A percentile compares a stretch with the other conserved stretches of the same genome.
These are phyloP conservation scores for Sterna hirundo DNA, from an alignment of 2,113 vertebrate genomes.

Conservation along the genomic window DNA sequence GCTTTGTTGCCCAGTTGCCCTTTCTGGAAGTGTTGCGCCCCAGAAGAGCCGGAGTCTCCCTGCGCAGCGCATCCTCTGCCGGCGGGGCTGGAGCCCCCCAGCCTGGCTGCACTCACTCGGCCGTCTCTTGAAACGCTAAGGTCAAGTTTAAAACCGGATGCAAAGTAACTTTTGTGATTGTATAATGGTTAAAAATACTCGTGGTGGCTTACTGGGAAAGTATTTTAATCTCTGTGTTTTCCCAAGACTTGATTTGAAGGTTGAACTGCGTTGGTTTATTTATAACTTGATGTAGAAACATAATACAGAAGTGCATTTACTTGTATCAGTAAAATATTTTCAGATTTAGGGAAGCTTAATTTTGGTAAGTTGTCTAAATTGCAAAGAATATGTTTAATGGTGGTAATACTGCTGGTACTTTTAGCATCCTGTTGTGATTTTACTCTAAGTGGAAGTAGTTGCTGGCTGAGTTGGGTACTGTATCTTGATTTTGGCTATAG, in stretches of 20 bases:
- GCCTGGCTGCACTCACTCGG: accelerated
- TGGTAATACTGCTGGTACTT: background rate
- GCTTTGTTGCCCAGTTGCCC: accelerated
- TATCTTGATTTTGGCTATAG: background rate
- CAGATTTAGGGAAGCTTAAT: background rate
- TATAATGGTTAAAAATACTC: slow-evolving; percentile 63
- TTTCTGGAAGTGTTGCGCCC: background rate
- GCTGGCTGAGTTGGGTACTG: background rate
- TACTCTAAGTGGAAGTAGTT: background rate
- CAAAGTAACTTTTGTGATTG: slow-evolving; percentile 14
- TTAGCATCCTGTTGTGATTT: background rate
- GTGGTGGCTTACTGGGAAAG: background rate
- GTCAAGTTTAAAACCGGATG: background rate
- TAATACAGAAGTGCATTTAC: background rate
- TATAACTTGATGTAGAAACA: background rate
- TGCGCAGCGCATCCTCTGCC: background rate
- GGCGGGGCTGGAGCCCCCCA: background rate
- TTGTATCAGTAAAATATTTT: background rate
- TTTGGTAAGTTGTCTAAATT: background rate
- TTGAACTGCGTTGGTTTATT: slow-evolving; percentile 12
- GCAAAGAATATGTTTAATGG: background rate
- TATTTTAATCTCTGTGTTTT: slow-evolving; percentile 52
- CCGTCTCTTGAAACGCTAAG: background rate
- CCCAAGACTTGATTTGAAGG: background rate
- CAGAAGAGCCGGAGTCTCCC: background rate